Percentiles rank a stretch among this genome's conserved stretches.
Evolutionary conservation across 2,113 vertebrate species (phyloP).

Genomic region (Taurulus bubalis): DNA sequence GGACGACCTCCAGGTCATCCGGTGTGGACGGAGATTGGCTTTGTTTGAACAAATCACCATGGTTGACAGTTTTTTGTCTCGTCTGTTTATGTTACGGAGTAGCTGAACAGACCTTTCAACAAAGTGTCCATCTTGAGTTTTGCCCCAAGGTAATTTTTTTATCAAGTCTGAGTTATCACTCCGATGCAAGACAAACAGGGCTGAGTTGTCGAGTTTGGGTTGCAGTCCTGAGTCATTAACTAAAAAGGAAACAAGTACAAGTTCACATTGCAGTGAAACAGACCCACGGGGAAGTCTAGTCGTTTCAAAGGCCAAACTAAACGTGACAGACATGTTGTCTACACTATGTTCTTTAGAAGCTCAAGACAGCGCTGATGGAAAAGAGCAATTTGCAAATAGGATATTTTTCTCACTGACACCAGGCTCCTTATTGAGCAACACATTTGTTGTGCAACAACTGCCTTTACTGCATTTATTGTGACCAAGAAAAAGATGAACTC

Average conservation of each 20-base stretch:
- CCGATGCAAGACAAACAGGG: constrained; percentile 20
- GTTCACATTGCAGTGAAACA: constrained; percentile 34
- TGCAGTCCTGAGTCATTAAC: constrained; percentile 65
- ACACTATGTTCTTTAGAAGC: constrained; percentile 47
- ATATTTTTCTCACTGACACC: constrained; percentile 32
- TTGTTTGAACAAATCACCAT: constrained; percentile 52
- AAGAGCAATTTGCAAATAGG: constrained; percentile 50
- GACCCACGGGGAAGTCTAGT: constrained; percentile 46
- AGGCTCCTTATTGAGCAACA: constrained; percentile 55
- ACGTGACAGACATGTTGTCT: constrained; percentile 60
- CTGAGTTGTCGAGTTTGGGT: constrained; percentile 1
- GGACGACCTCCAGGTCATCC: constrained; percentile 50
- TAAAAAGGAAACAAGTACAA: constrained; percentile 20
- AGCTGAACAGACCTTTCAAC: constrained; percentile 51
- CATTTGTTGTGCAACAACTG: constrained; percentile 59
- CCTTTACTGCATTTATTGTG: constrained; percentile 33
- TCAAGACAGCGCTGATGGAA: constrained; percentile 61
- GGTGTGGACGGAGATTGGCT: constrained; percentile 32
- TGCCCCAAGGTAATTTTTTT: constrained; percentile 32
- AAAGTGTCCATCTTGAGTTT: constrained; percentile 27
- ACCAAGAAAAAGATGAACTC: constrained; percentile 18
- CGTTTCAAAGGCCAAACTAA: constrained; percentile 69
- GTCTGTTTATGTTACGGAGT: constrained; percentile 55
- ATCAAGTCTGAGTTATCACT: constrained; percentile 29
- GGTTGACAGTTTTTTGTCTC: constrained; percentile 37